A percentile compares a stretch with the other conserved stretches of the same genome.
phyloP scores from a whole-genome alignment of 2,797 vertebrate species.

The Jordanella pulchra region DNA sequence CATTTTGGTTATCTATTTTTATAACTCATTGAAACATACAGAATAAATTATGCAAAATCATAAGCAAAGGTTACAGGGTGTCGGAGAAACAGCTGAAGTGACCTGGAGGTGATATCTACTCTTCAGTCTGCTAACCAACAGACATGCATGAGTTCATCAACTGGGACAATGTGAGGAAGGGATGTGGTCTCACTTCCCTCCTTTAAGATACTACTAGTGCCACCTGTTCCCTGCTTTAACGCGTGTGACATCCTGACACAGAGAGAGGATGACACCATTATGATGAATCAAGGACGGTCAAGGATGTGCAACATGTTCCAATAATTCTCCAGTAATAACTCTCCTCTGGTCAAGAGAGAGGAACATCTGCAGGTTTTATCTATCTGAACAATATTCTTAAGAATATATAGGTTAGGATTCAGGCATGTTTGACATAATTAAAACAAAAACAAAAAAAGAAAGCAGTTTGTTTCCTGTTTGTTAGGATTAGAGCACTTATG shows the following conservation, averaged over 20 bases:
- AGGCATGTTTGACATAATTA: not conserved
- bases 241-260: not conserved
- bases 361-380: not conserved
- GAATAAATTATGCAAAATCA: too few species aligned
- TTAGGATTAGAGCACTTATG: conserved; percentile 30
- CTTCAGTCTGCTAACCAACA: too few species aligned
- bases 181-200: not conserved
- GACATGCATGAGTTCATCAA: too few species aligned
- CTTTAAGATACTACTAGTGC: not conserved
- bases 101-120: too few species aligned
- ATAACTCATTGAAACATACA: too few species aligned
- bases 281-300: not conserved
- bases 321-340: not conserved
- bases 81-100: too few species aligned
- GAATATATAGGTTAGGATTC: too few species aligned
- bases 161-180: not conserved
- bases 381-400: too few species aligned
- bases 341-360: not conserved
- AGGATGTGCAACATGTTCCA: not conserved
- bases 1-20: too few species aligned
- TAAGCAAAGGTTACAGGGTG: too few species aligned
- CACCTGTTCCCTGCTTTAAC: not conserved
- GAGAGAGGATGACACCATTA: not conserved
- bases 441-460: not conserved
- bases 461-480: conserved; percentile 4